phyloP scores from a whole-genome alignment of 2,888 invertebrate species.

The Drosophila peninsularis region DNA sequence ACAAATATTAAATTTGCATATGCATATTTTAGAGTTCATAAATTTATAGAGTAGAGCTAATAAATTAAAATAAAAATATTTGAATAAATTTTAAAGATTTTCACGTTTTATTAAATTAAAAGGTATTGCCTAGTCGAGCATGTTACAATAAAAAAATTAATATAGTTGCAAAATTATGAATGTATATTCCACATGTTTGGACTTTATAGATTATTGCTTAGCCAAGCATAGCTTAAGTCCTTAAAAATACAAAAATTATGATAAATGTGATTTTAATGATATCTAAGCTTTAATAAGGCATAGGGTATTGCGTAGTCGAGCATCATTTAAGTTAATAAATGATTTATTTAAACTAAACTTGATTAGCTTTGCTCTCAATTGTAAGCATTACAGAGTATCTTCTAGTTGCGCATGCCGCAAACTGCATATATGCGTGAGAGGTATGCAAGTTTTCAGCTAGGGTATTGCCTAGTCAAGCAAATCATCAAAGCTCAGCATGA shows the following conservation, averaged over 20 bases:
- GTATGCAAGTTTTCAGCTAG: background rate
- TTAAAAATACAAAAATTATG: background rate
- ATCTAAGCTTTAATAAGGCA: background rate
- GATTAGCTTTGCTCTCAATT: no score
- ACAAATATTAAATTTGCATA: no score
- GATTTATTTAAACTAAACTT: background rate
- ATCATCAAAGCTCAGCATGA: background rate
- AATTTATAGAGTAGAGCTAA: no score
- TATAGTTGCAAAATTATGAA: background rate
- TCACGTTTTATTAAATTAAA: no score
- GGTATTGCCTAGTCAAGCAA: conserved; percentile 20
- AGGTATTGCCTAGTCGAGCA: background rate
- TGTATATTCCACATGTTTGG: background rate
- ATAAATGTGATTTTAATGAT: background rate
- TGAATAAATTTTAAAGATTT: no score
- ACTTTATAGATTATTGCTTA: background rate
- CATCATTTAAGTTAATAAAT: background rate
- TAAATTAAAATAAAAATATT: no score
- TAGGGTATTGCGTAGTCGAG: background rate
- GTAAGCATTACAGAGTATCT: background rate
- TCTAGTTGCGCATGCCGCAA: no score
- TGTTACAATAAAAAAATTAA: background rate
- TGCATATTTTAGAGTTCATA: no score
- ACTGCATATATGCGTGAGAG: background rate
- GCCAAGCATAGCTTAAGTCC: background rate